Conservation (phyloP, 1,140 invertebrate species). For the Oryzaephilus surinamensis region DNA sequence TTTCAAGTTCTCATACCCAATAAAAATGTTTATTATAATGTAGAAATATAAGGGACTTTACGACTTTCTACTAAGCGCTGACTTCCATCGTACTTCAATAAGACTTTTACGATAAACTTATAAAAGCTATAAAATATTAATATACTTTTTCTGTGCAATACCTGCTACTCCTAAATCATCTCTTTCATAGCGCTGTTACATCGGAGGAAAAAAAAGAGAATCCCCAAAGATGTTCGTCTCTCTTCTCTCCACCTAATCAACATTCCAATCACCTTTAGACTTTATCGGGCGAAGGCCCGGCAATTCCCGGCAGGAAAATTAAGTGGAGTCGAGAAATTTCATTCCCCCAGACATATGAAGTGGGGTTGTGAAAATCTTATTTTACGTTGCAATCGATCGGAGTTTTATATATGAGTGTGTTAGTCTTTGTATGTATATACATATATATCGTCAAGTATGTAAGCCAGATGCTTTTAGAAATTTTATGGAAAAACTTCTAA, state of each 20-base stretch:
- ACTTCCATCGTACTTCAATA: slow-evolving; percentile 17
- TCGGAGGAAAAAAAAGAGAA: slow-evolving; percentile 2
- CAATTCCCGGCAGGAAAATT: slow-evolving; percentile 32
- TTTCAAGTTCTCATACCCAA: no score
- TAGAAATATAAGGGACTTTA: slow-evolving; percentile 13
- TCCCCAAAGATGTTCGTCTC: slow-evolving; percentile 16
- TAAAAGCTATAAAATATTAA: slow-evolving; percentile 32
- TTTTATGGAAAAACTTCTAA: slow-evolving; percentile 8
- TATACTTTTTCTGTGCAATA: slow-evolving; percentile 29
- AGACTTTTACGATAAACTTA: slow-evolving; percentile 28
- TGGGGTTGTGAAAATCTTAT: slow-evolving; percentile 22
- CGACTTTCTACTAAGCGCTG: slow-evolving; percentile 10
- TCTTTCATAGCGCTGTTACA: neutral
- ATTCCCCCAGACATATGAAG: slow-evolving; percentile 13
- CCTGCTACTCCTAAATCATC: no score
- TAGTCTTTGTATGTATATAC: no score
- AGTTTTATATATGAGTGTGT: no score
- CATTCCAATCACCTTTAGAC: slow-evolving; percentile 33
- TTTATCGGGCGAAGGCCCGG: slow-evolving; percentile 25
- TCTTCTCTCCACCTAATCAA: slow-evolving; percentile 28
- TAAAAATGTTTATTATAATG: slow-evolving; percentile 17
- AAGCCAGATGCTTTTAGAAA: slow-evolving; percentile 14
- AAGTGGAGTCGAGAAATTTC: slow-evolving; percentile 28
- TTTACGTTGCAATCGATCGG: slow-evolving; percentile 24
- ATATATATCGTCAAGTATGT: slow-evolving; percentile 17